Evolutionary conservation across 1,140 invertebrate species (phyloP).

Genomic region (Acromyrmex echinatior): DNA sequence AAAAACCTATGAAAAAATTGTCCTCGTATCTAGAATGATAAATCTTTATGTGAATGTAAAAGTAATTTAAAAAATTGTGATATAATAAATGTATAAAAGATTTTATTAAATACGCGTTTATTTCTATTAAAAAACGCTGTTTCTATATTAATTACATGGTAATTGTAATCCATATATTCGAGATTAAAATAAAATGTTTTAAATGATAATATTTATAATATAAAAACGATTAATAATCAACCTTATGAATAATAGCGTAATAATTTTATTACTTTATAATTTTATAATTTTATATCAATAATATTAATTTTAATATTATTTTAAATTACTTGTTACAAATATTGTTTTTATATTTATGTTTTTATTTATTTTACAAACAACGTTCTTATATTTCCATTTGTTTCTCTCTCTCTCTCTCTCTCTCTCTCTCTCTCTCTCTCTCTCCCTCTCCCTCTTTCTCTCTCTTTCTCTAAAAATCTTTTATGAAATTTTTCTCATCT

Average conservation of each 20-base stretch:
- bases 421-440: background rate
- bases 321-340: background rate
- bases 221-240: background rate
- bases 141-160: background rate
- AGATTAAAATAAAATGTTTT: conserved; percentile 4
- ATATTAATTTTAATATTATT: conserved; percentile 17
- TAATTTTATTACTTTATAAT: background rate
- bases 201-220: background rate
- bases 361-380: background rate
- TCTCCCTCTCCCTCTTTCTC: background rate
- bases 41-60: background rate
- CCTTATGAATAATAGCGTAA: background rate
- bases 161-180: background rate
- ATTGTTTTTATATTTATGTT: background rate
- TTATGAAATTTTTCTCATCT: conserved; percentile 12
- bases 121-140: background rate
- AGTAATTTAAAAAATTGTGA: conserved; percentile 26
- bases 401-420: background rate
- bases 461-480: background rate
- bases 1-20: conserved; percentile 10
- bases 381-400: background rate
- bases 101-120: conserved; percentile 10
- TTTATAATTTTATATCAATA: background rate
- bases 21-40: background rate
- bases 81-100: conserved; percentile 29